A percentile compares a stretch with the other conserved stretches of the same genome.
Evolutionary conservation across 1,140 invertebrate species (phyloP).

Genomic region (Caenorhabditis inopinata): DNA sequence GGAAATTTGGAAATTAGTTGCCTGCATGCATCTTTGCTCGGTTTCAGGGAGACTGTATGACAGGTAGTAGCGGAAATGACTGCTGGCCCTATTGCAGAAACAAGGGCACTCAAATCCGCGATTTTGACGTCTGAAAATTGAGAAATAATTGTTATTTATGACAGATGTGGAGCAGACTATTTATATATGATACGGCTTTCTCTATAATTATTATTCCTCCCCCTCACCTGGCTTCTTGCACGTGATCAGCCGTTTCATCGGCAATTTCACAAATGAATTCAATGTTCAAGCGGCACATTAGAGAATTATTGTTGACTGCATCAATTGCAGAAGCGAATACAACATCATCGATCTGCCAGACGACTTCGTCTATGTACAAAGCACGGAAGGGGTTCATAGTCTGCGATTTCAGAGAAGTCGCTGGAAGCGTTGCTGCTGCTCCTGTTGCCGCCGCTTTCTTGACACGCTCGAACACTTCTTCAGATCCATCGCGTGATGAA

Average conservation of each 20-base stretch:
- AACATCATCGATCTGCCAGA: conserved; percentile 6
- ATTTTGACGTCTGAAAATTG: background rate
- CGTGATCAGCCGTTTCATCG: conserved; percentile 8
- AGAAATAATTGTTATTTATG: too few relatives aligned
- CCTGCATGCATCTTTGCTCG: conserved; percentile 8
- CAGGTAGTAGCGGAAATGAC: background rate
- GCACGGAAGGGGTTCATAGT: background rate
- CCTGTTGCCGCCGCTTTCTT: background rate
- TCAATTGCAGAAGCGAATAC: background rate
- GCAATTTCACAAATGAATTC: conserved; percentile 24
- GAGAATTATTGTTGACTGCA: conserved; percentile 18
- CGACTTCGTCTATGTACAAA: background rate
- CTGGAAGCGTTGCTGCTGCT: too few relatives aligned
- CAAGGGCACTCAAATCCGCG: conserved; percentile 10
- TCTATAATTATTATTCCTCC: too few relatives aligned
- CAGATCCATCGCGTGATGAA: background rate
- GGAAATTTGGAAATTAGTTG: background rate
- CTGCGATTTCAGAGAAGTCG: background rate
- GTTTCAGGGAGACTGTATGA: background rate
- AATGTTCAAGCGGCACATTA: conserved; percentile 17
- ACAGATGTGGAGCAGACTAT: too few relatives aligned
- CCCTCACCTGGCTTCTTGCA: background rate
- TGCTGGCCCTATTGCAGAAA: background rate
- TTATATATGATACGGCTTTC: too few relatives aligned
- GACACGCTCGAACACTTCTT: conserved; percentile 5